Evolutionary conservation across 2,113 vertebrate species (phyloP), one percentile per base, ranked within the genome.

Genomic region (Spheniscus mendiculus): DNA sequence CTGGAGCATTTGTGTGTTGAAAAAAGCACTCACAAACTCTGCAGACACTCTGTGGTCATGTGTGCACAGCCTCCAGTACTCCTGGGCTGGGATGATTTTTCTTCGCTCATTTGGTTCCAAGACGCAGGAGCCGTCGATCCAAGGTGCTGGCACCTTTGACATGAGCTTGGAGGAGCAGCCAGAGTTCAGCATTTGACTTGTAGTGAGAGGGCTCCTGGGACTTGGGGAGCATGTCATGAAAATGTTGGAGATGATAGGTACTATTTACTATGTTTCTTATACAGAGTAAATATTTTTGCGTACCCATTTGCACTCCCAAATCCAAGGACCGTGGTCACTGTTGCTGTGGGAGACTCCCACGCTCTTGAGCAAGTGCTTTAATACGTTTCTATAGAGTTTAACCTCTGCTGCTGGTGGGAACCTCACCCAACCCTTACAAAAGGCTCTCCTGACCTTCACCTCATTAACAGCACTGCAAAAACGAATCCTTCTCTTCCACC

Each of bases 51-150:
- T 7, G 21, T 4, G 29, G 4, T 7, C 55, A 15, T 69, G 12
- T 17, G 25, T 26, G 49, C 1, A 2, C 50, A 45, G 42, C 36
- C 71, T 83, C 56, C 82, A 66, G 56, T 21, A 9, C 14, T 47
- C 42, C 78, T 53, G 30, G 25, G 7, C 62, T 87, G 56, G 25
- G 36, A 15, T 59, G 42, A 36, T 38, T 66, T 66, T 38, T 15
- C 30, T 47, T 53, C 10, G 12, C 10, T 84, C 26, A 13, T 25
- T 44, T 14, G 77, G 40, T 58, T 49, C 69, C 0, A 0, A 71
- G 42, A 22, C 0, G 7, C 34, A 62, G n/a, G 12, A 87, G 52
- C 19, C 1, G 0, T 62, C 2, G 2, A 5, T 45, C n/a, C 0
- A 1, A 89, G 66, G 55, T 61, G 36, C 63, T 29, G 20, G 17